Evolutionary conservation across 1,140 invertebrate genomes (phyloP).

Genomic region (Hycleus phaleratus): DNA sequence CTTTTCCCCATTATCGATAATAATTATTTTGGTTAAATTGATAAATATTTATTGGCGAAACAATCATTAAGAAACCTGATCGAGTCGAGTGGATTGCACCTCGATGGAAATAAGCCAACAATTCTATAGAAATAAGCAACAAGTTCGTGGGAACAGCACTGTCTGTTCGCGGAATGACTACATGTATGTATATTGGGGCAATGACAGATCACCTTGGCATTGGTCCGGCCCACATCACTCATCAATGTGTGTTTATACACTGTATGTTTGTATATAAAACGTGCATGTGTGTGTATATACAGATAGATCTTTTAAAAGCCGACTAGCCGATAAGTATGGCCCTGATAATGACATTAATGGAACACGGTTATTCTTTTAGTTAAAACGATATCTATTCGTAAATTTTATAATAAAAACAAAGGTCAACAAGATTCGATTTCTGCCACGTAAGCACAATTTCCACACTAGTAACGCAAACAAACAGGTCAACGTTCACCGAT

Average conservation of each 20-base stretch:
- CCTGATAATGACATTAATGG: constrained; percentile 26
- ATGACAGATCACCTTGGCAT: constrained; percentile 31
- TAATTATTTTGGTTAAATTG: too few relatives aligned
- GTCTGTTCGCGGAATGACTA: constrained; percentile 24
- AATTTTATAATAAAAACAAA: background rate
- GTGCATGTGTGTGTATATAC: too few relatives aligned
- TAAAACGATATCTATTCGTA: constrained; percentile 11
- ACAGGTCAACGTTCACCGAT: too few relatives aligned
- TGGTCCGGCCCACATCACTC: constrained; percentile 18
- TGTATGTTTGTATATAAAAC: background rate
- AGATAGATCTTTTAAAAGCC: too few relatives aligned
- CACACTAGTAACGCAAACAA: too few relatives aligned
- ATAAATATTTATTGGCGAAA: too few relatives aligned
- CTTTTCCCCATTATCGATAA: too few relatives aligned
- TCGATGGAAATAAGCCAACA: constrained; percentile 8
- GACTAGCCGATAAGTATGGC: constrained; percentile 5
- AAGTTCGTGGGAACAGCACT: constrained; percentile 27
- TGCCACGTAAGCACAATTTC: too few relatives aligned
- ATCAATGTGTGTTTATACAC: background rate
- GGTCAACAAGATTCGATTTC: too few relatives aligned
- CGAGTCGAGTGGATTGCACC: background rate
- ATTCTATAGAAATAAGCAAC: constrained; percentile 23
- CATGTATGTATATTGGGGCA: constrained; percentile 13
- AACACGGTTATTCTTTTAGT: constrained; percentile 27
- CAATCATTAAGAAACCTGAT: too few relatives aligned